phyloP scores from a whole-genome alignment of 2,797 vertebrate species.

The Neomorphus geoffroyi region DNA sequence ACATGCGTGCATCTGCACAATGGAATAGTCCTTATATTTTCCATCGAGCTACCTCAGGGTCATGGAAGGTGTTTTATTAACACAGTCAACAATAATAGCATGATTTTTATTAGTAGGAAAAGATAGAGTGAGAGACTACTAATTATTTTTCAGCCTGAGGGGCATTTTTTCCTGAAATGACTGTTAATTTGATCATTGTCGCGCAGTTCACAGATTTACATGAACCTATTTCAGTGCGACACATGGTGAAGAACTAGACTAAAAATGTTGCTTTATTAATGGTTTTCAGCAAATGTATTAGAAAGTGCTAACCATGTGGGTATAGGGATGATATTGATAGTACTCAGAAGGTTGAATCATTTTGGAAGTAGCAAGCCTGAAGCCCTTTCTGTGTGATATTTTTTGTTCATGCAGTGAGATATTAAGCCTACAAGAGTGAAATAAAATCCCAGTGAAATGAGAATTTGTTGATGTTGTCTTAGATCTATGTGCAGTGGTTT shows the following conservation, averaged over 20 bases:
- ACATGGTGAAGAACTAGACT: constrained; percentile 78
- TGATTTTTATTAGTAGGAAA: constrained; percentile 82
- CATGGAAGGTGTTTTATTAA: constrained; percentile 81
- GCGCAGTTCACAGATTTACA: constrained; percentile 84
- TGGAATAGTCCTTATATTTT: constrained; percentile 74
- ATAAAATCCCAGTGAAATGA: constrained; percentile 72
- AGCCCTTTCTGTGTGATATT: constrained; percentile 72
- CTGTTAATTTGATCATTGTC: constrained; percentile 85
- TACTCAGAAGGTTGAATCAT: constrained; percentile 73
- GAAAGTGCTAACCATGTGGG: constrained; percentile 77
- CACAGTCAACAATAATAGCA: constrained; percentile 81
- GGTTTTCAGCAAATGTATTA: constrained; percentile 76
- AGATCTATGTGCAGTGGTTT: constrained; percentile 40
- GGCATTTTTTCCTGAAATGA: constrained; percentile 79
- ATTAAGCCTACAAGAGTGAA: constrained; percentile 73
- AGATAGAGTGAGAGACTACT: constrained; percentile 81
- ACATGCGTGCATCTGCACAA: constrained; percentile 73
- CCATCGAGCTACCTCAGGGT: constrained; percentile 76
- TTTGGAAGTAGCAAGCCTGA: constrained; percentile 72
- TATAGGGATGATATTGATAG: constrained; percentile 77
- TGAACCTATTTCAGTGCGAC: constrained; percentile 78
- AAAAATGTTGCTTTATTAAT: constrained; percentile 81
- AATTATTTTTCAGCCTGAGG: constrained; percentile 84
- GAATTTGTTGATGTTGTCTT: constrained; percentile 58
- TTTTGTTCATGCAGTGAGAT: constrained; percentile 76